These are phyloP conservation scores for Amphiura filiformis DNA, from an alignment of 35 echinoderm and acorn worm species.

Conservation along the genomic window DNA sequence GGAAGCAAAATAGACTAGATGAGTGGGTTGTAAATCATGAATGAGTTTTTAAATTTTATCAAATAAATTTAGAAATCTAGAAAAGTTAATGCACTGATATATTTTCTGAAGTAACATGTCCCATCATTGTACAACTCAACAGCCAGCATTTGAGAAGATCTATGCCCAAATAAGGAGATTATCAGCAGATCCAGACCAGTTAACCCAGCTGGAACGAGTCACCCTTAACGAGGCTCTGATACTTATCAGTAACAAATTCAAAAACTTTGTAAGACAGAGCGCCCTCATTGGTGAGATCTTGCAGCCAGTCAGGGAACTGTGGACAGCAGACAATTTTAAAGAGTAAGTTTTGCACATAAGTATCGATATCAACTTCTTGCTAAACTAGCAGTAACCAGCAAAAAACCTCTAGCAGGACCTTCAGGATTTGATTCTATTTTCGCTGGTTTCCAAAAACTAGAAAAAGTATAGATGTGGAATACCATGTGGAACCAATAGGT, in stretches of 20 bases:
- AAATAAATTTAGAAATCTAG: no score
- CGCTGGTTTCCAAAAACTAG: no score
- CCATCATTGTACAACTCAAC: no score
- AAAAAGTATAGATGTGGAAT: no score
- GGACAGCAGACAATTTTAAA: constrained; percentile 56
- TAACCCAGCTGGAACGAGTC: constrained; percentile 88
- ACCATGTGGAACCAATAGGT: no score
- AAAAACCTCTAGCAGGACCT: no score
- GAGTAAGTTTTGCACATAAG: constrained; percentile 44
- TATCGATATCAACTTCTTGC: background rate
- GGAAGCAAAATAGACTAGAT: no score
- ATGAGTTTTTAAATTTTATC: no score
- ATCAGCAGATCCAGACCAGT: constrained; percentile 72
- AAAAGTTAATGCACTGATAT: no score
- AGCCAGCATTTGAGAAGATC: constrained; percentile 89
- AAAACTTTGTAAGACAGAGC: constrained; percentile 73
- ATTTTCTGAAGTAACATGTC: no score
- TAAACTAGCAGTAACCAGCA: background rate
- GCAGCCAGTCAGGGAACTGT: constrained; percentile 66
- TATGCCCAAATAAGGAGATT: constrained; percentile 50
- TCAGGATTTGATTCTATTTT: no score
- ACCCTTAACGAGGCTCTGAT: constrained; percentile 87
- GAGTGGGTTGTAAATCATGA: no score
- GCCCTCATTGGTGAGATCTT: constrained; percentile 75
- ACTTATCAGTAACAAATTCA: constrained; percentile 83